Conservation (phyloP, 2,888 invertebrate genomes). For the Anorthoa munda region DNA sequence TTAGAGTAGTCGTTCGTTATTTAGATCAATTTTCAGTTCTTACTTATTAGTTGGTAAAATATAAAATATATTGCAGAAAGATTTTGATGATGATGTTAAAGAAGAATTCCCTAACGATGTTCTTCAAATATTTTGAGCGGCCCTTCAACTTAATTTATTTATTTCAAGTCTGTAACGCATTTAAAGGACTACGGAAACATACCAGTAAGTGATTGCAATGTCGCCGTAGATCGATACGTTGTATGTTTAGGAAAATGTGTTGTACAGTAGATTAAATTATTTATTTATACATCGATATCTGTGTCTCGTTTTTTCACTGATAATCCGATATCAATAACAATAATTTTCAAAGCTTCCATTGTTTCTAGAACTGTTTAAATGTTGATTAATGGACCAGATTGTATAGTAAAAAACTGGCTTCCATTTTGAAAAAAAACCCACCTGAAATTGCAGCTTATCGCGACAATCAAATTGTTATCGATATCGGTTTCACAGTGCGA, state of each 20-base stretch:
- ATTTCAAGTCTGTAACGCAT: slow-evolving; percentile 88
- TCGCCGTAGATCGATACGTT: slow-evolving; percentile 43
- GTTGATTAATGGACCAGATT: slow-evolving; percentile 19
- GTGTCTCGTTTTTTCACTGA: slow-evolving; percentile 45
- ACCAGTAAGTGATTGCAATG: slow-evolving; percentile 80
- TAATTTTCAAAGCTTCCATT: slow-evolving; percentile 12
- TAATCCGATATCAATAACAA: slow-evolving; percentile 60
- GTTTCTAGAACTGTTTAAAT: slow-evolving; percentile 20
- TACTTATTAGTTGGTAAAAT: background rate
- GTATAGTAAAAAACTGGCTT: slow-evolving; percentile 13
- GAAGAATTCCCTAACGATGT: slow-evolving; percentile 14
- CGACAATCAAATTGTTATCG: slow-evolving; percentile 53
- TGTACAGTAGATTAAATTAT: slow-evolving; percentile 51
- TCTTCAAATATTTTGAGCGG: slow-evolving; percentile 31
- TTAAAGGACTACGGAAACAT: slow-evolving; percentile 84
- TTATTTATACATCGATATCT: slow-evolving; percentile 50
- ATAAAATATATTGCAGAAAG: slow-evolving; percentile 34
- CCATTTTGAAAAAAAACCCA: slow-evolving; percentile 21
- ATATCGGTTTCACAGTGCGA: slow-evolving; percentile 47
- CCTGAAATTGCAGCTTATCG: slow-evolving; percentile 43
- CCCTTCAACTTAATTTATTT: slow-evolving; percentile 54
- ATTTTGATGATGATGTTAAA: slow-evolving; percentile 23
- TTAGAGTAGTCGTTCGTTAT: too few relatives aligned
- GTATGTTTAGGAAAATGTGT: slow-evolving; percentile 41
- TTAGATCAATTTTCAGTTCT: background rate